A percentile compares a stretch with the other conserved stretches of the same genome.
Evolutionary conservation across 1,140 invertebrate species (phyloP).

Genomic region (Ptiloglossa arizonensis): DNA sequence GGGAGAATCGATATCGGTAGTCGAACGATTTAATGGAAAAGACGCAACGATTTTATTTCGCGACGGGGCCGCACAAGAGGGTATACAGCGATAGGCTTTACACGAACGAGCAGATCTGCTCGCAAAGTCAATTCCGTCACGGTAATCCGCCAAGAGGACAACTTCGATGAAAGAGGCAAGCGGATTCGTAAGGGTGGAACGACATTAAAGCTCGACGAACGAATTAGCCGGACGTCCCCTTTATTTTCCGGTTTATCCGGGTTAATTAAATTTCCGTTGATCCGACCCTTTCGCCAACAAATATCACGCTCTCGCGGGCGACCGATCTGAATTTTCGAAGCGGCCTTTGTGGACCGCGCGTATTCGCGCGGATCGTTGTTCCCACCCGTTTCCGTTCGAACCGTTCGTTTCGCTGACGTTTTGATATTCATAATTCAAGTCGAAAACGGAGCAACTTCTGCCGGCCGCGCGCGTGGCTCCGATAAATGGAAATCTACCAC

Average conservation of each 20-base stretch:
- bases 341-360: no score
- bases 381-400: not conserved
- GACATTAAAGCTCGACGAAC: slow-evolving; percentile 39
- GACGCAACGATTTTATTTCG: slow-evolving; percentile 46
- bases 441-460: not conserved
- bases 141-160: slow-evolving; percentile 45
- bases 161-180: slow-evolving; percentile 45
- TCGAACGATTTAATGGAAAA: slow-evolving; percentile 40
- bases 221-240: slow-evolving; percentile 36
- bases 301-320: slow-evolving; percentile 20
- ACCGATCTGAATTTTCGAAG: slow-evolving; percentile 8
- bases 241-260: slow-evolving; percentile 24
- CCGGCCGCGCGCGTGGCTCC: not conserved
- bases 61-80: not conserved
- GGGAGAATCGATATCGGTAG: slow-evolving; percentile 1
- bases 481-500: slow-evolving; percentile 22
- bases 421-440: slow-evolving; percentile 28
- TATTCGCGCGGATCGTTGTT: not conserved
- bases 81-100: slow-evolving; percentile 27
- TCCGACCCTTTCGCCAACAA: slow-evolving; percentile 5
- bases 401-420: slow-evolving; percentile 27
- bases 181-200: not conserved
- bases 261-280: slow-evolving; percentile 57
- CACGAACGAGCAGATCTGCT: slow-evolving; percentile 17
- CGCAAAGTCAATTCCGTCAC: slow-evolving; percentile 40